Evolutionary conservation across 2,797 vertebrate genomes (phyloP).

Genomic region (Agapornis canus): DNA sequence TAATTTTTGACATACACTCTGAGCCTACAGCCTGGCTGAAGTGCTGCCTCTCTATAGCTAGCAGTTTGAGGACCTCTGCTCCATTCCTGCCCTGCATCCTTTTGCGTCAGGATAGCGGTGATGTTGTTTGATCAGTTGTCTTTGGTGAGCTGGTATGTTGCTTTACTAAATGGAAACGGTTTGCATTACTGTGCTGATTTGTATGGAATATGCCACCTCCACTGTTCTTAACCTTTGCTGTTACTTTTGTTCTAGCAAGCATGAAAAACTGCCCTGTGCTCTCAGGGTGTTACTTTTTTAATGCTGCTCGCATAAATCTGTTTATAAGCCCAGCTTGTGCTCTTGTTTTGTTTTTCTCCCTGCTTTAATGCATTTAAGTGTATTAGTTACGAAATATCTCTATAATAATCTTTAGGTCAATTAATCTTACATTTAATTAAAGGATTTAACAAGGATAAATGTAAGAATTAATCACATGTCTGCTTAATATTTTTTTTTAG

Average conservation of each 20-base stretch:
- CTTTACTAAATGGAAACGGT: not conserved
- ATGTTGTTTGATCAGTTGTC: not conserved
- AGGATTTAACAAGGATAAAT: conserved; percentile 1
- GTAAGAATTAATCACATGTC: not conserved
- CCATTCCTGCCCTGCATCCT: not conserved
- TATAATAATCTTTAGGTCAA: not conserved
- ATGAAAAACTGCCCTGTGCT: not conserved
- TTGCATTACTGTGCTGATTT: not conserved
- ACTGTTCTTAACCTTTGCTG: not conserved
- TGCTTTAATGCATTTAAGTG: not conserved
- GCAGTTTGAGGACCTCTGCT: not conserved
- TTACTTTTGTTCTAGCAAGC: not conserved
- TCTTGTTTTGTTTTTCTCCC: conserved; percentile 1
- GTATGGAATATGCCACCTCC: not conserved
- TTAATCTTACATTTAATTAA: conserved; percentile 40
- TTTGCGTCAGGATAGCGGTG: not conserved
- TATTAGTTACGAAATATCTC: conserved; percentile 8
- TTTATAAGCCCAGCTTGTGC: not conserved
- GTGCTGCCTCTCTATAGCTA: fast-evolving
- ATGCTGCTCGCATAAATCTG: not conserved
- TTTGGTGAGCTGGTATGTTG: not conserved
- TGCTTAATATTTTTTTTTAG: not conserved
- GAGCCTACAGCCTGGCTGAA: not conserved
- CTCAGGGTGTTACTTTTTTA: not conserved
- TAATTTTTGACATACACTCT: not conserved